Evolutionary conservation across 2,888 invertebrate species (phyloP), one percentile per base, ranked within the genome.

Genomic region (Smittia sp.): DNA sequence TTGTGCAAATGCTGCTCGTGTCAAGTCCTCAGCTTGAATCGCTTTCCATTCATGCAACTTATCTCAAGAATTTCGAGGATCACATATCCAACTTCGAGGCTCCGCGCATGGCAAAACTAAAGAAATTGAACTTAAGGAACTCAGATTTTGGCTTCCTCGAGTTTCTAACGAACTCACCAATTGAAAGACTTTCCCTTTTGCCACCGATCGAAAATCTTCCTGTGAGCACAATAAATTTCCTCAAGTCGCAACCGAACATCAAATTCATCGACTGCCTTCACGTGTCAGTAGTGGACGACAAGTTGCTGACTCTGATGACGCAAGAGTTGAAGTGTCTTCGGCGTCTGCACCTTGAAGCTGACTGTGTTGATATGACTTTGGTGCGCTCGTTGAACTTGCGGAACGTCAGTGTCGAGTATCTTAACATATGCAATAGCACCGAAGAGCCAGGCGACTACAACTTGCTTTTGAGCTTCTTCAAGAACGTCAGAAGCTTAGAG

Each of bases 111-210:
- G 9, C 13, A 1, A 20, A 54, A 13, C 25, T 70, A n/a, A 70
- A 18, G 25, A 54, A 15, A 1, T 15, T 70, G 0, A 70, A 54
- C 4, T 54, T 70, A 32, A 52, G 70, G 54, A 70, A 70, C 20
- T 54, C 70, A 1, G 70, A 70, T 20, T 18, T 25, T 52, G 54
- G 15, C 6, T 54, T 70, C 22, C 15, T 54, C 7, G 11, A 32
- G 13, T 54, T 54, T 20, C 1, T 70, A 7, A 27, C 18, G 6
- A 15, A 15, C 15, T 25, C 70, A 54, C 18, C 0, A 3, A 2
- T 46, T 11, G 46, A n/a, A 46, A 46, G n/a, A n/a, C n/a, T 46
- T 2, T 54, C 58, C 1, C 9, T 58, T 32, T 11, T 11, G 11
- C 22, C 18, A 54, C 22, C 46, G 4, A 13, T n/a, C 3, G n/a